Evolutionary conservation across 2,888 invertebrate genomes (phyloP), one percentile per base, ranked within the genome.

Genomic region (Ernsta delagoae): DNA sequence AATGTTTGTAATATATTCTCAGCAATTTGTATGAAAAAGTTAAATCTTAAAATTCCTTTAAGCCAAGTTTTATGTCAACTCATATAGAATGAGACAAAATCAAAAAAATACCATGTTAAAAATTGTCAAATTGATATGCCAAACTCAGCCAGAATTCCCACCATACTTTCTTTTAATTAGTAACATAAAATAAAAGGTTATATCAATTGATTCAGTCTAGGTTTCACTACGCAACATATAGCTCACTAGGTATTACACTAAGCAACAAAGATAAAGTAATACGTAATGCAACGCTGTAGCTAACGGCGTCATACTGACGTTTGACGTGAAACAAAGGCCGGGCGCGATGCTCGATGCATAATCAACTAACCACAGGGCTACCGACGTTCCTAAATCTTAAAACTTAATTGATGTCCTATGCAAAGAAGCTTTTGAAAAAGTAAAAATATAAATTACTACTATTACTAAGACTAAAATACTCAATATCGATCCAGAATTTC

Each of bases 301-400:
- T 31, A 54, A 54, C 54, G 60, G 60, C 61, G 67, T 67, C 61
- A 67, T 61, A 67, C 61, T 12, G n/a, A 41, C 12, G 67, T 39
- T 67, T 48, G 61, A 67, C 54, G 54, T 45, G 60, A 41, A 65
- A 67, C 66, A 67, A 67, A 67, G 60, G 60, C 65, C 66, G 34
- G 54, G 67, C 56, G 61, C 56, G 60, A 67, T 61, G 67, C 61
- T 67, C 56, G 36, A 67, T 67, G 67, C 66, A 60, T 67, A 67
- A 56, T 66, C 59, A 24, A 60, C 60, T 60, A 53, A 60, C 54
- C 54, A 54, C 34, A 66, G 60, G 60, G 66, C 41, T 54, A 43
- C 41, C 8, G 11, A 9, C 63, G 16, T 41, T 39, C 24, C n/a
- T 36, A 6, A 54, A 7, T 24, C 11, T 5, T 54, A 54, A 31